A percentile compares a stretch with the other conserved stretches of the same genome.
phyloP scores from a whole-genome alignment of 2,113 vertebrate genomes.

The Gnathonemus longibarbis region DNA sequence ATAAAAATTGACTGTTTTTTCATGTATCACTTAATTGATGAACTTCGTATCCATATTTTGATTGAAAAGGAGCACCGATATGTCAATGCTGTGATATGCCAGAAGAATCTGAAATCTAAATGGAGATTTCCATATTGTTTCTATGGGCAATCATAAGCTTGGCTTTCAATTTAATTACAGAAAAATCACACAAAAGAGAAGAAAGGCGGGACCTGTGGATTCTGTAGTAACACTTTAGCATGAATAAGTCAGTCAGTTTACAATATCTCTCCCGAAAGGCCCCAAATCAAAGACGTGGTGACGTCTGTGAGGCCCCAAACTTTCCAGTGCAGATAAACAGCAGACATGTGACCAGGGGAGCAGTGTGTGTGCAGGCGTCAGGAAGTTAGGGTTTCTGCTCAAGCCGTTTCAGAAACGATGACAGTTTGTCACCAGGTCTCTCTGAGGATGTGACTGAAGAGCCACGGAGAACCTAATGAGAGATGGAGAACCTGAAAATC shows the following conservation, averaged over 20 bases:
- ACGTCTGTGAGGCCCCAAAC: not conserved
- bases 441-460: not conserved
- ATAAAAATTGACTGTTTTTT: not conserved
- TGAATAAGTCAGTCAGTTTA: not conserved
- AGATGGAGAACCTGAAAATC: not conserved
- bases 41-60: not conserved
- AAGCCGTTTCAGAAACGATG: not conserved
- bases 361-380: not conserved
- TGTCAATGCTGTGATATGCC: not conserved
- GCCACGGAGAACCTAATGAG: not conserved
- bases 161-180: not conserved
- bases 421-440: not conserved
- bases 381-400: not conserved
- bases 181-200: not conserved
- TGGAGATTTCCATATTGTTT: not conserved
- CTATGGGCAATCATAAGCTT: not conserved
- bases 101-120: not conserved
- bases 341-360: not conserved
- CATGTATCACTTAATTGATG: not conserved
- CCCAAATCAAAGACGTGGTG: not conserved
- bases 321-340: not conserved
- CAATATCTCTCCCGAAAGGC: not conserved
- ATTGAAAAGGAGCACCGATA: not conserved
- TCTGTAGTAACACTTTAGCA: not conserved
- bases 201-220: not conserved